Conservation (phyloP, 2,113 vertebrate genomes). For the Zosterops borbonicus region DNA sequence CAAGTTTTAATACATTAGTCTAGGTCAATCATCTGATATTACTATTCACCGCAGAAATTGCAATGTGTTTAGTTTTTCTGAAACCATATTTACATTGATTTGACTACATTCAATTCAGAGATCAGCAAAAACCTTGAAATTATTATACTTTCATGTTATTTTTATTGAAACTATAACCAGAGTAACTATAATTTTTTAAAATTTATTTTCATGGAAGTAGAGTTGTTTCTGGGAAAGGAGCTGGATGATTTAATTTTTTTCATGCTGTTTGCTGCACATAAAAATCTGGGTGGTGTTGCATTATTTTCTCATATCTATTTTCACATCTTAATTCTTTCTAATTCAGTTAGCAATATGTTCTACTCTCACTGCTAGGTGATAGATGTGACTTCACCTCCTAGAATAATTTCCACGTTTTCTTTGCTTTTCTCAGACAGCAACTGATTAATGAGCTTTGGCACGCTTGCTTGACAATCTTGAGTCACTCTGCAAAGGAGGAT, state of each 20-base stretch:
- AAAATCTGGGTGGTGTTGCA: accelerated
- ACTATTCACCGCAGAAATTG: slow-evolving; percentile 31
- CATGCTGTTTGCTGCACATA: background rate
- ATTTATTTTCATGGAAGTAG: background rate
- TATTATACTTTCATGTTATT: slow-evolving; percentile 29
- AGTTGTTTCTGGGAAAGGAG: slow-evolving; percentile 7
- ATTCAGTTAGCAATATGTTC: background rate
- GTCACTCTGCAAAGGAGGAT: background rate
- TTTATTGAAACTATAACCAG: slow-evolving; percentile 30
- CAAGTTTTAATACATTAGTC: slow-evolving; percentile 38
- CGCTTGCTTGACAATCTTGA: background rate
- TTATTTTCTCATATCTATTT: slow-evolving; percentile 10
- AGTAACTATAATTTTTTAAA: background rate
- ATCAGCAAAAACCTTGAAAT: slow-evolving; percentile 40
- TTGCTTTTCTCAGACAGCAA: background rate
- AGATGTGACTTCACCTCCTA: background rate
- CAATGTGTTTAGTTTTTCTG: background rate
- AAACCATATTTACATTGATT: slow-evolving; percentile 50
- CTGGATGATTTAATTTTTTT: slow-evolving; percentile 18
- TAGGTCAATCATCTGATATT: slow-evolving; percentile 35
- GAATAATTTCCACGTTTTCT: background rate
- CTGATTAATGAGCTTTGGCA: background rate
- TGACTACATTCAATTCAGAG: background rate
- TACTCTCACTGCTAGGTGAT: background rate
- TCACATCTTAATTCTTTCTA: slow-evolving; percentile 25